Evolutionary conservation across 1,140 invertebrate genomes (phyloP), one percentile per base, ranked within the genome.

Genomic region (Euura lappo): DNA sequence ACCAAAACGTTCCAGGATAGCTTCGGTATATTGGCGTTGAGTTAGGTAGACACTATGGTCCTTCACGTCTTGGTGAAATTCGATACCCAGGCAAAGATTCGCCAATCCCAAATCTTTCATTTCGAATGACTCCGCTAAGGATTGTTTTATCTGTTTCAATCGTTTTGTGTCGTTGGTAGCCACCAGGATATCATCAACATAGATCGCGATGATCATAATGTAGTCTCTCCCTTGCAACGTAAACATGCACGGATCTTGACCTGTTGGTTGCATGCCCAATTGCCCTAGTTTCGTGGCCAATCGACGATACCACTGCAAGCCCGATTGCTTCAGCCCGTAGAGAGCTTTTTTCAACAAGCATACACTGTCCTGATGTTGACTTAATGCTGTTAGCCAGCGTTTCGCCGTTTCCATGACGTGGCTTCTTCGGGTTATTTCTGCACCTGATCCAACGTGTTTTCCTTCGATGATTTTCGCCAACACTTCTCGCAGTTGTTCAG

Each of bases 1-100:
- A 4, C 71, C 72, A 68, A 85, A 86, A 6, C 72, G 69, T 28
- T 72, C n/a, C 1, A 84, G 65, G 0, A 84, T n/a, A n/a, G 76
- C 65, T 51, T 65, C 47, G 11, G 73, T 69, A 45, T 75, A 79
- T 44, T 65, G 7, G 13, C 45, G 45, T 43, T 76, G 75, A 13
- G n/a, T 66, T n/a, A 76, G 42, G 11, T 45, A 65, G 8, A 51
- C 66, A 44, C 13, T 65, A 11, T 46, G 45, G n/a, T 45, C 45
- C 60, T 71, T 28, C 11, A 8, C 2, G 44, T 71, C 51, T 42
- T 45, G 13, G 44, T 64, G 45, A 46, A 74, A 66, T n/a, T 76
- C 64, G 5, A 78, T 73, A n/a, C 75, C 79, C 45, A 75, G 47
- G 66, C 68, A 75, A 65, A 72, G 47, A 28, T 72, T 71, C 8